Evolutionary conservation across 2,797 vertebrate genomes (phyloP), one percentile per base, ranked within the genome.

Genomic region (Dipus sagitta): DNA sequence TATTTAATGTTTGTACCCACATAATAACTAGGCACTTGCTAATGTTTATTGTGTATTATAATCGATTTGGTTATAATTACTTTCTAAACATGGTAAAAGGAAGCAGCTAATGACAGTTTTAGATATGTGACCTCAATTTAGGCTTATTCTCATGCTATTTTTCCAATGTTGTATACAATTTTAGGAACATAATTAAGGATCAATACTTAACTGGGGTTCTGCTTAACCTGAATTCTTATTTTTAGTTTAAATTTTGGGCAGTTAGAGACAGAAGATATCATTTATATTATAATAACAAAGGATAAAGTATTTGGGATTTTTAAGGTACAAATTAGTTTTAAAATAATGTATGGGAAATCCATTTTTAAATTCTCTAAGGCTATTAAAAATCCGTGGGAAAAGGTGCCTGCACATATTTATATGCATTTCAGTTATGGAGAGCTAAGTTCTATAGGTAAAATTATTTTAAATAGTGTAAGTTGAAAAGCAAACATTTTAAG

Each of bases 31-130:
- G 71, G 21, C 68, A 91, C 34, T 89, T 8, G 34, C 88, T 76
- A n/a, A 28, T 92, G 17, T 58, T 80, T 71, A 11, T 78, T 86
- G 17, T 87, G 6, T 75, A 64, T 77, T 95, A n/a, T 88, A 86
- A 47, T 83, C 85, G 58, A 47, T 88, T 79, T 89, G 23, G 94
- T 65, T 93, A 47, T 95, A 78, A 91, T 76, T 96, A 71, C 21
- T 78, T 94, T 82, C 58, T 81, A 74, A 62, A 82, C 13, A 52
- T 58, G 28, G 9, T 86, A 86, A 74, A 13, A 78, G 70, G 87
- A 91, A 62, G 13, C 47, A 88, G 38, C 12, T 4, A 72, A 12
- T 93, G 64, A 0, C 65, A 24, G 28, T 32, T 86, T 88, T 86
- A 79, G 42, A 28, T 86, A 20, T 91, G 30, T 86, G 60, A 75